Evolutionary conservation across 2,113 vertebrate species (phyloP).

Genomic region (Rallus limicola): DNA sequence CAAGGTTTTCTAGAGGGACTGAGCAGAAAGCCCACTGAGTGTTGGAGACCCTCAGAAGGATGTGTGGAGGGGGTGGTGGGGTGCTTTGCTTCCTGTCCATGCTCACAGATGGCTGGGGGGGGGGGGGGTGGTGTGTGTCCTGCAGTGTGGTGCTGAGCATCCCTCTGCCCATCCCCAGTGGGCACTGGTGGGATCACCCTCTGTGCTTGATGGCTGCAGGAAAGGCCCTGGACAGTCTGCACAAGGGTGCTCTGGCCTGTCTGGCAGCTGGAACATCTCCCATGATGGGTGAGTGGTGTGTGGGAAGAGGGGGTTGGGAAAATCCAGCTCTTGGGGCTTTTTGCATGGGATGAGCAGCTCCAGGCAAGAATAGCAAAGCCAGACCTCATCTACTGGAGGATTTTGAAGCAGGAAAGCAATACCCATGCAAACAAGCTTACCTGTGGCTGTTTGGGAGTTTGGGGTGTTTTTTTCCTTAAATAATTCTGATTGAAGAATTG

Average conservation of each 20-base stretch:
- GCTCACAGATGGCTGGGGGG: neutral
- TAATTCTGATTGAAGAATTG: neutral
- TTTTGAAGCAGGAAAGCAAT: neutral
- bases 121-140: no score
- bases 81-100: neutral
- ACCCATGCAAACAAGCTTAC: neutral
- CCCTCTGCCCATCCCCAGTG: neutral
- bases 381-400: neutral
- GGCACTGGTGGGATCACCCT: accelerated
- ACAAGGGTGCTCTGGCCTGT: neutral
- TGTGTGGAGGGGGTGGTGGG: neutral
- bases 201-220: no score
- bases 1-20: neutral
- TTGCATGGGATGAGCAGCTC: neutral
- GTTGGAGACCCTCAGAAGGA: neutral
- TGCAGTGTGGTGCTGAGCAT: neutral
- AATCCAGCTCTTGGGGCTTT: neutral
- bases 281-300: no score
- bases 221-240: no score
- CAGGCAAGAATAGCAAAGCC: neutral
- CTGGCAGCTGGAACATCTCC: accelerated
- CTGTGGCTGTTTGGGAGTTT: no score
- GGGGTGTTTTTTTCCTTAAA: neutral
- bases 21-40: neutral
- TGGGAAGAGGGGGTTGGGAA: neutral